phyloP scores from a whole-genome alignment of 2,797 vertebrate species.

The Phyllotis vaccarum region DNA sequence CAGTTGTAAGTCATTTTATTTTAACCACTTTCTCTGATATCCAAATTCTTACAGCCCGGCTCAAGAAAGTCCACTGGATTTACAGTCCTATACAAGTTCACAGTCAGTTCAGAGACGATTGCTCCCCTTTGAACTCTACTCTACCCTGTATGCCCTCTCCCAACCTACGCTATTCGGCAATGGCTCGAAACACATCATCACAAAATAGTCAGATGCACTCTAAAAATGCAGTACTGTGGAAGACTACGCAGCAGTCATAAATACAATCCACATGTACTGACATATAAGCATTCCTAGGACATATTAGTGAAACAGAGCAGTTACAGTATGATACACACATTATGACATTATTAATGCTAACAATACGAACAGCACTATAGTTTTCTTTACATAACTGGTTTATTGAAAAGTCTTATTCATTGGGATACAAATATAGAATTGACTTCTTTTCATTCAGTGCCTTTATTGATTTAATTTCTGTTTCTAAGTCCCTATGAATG shows the following conservation, averaged over 20 bases:
- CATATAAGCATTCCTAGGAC: conserved; percentile 45
- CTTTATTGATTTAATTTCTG: conserved; percentile 22
- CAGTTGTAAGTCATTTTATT: too few species aligned
- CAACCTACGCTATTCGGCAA: neutral
- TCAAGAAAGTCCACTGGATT: neutral
- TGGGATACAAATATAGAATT: conserved; percentile 6
- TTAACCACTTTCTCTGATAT: neutral
- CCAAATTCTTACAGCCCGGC: neutral
- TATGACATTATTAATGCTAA: conserved; percentile 43
- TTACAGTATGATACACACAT: neutral
- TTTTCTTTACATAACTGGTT: conserved; percentile 19
- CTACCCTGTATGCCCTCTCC: neutral
- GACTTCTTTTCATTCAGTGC: conserved; percentile 29
- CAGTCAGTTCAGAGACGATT: neutral
- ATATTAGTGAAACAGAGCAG: neutral
- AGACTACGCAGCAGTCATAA: conserved; percentile 31
- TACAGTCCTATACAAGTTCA: neutral
- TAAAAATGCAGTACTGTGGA: neutral
- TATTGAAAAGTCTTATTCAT: conserved; percentile 65
- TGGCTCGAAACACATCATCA: neutral
- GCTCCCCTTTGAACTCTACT: neutral
- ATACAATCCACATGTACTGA: conserved; percentile 38
- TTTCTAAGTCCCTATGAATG: neutral
- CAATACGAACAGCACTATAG: neutral
- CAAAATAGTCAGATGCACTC: neutral